Conservation (phyloP, 2,113 vertebrate genomes). For the Cryptotis parvus region DNA sequence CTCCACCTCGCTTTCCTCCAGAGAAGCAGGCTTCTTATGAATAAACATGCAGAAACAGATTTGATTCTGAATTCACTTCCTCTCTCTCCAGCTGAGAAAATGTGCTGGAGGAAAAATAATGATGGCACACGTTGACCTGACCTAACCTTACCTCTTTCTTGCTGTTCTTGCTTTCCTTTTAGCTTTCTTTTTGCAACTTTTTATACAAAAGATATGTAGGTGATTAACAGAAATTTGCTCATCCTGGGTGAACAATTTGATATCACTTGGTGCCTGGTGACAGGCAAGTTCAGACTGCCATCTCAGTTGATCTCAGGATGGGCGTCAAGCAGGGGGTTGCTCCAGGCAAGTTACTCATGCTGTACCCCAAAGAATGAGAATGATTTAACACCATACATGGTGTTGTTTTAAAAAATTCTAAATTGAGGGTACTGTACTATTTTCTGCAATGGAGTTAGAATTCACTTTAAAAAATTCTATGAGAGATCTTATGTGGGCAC, state of each 20-base stretch:
- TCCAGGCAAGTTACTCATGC: accelerated
- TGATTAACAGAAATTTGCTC: not conserved
- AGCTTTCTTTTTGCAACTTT: not conserved
- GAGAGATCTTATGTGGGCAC: not conserved
- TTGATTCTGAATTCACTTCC: not conserved
- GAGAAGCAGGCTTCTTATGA: not conserved
- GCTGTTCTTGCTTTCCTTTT: not conserved
- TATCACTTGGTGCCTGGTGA: not conserved
- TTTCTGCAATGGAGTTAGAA: not conserved
- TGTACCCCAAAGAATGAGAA: not conserved
- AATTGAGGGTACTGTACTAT: not conserved
- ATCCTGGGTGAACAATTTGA: not conserved
- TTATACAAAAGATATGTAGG: not conserved
- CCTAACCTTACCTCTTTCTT: not conserved
- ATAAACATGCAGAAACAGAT: not conserved
- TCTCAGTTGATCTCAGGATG: not conserved
- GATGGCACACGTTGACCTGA: not conserved
- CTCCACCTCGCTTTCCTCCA: not conserved
- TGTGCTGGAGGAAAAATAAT: not conserved
- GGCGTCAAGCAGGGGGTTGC: not conserved
- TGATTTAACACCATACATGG: accelerated
- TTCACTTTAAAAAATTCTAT: not conserved
- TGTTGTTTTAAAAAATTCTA: not conserved
- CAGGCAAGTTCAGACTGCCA: not conserved
- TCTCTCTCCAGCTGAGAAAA: not conserved